Conservation (phyloP, 2,888 invertebrate species). For the Agrotis exclamationis region DNA sequence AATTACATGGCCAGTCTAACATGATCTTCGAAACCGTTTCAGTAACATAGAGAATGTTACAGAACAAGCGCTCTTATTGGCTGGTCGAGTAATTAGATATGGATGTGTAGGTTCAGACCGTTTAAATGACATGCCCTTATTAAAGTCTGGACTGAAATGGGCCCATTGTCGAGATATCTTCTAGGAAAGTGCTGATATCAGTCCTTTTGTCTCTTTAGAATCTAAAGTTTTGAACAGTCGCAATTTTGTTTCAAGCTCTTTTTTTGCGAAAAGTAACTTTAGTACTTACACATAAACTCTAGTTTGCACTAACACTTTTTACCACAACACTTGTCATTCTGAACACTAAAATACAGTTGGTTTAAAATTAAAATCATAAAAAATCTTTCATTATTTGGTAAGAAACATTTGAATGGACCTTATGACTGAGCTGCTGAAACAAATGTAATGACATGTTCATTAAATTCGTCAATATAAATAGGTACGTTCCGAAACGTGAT, state of each 20-base stretch:
- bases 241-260: background rate
- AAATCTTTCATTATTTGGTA: too few relatives aligned
- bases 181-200: conserved; percentile 29
- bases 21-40: conserved; percentile 38
- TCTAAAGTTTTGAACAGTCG: conserved; percentile 11
- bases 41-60: conserved; percentile 55
- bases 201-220: conserved; percentile 35
- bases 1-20: conserved; percentile 57
- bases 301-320: background rate
- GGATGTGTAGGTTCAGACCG: conserved; percentile 53
- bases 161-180: conserved; percentile 47
- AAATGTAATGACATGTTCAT: background rate
- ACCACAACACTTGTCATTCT: background rate
- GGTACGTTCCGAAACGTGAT: too few relatives aligned
- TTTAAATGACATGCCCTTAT: conserved; percentile 65
- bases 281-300: background rate
- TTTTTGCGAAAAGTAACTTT: background rate
- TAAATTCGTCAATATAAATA: too few relatives aligned
- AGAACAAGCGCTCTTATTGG: conserved; percentile 53
- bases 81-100: conserved; percentile 56
- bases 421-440: conserved; percentile 35
- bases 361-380: too few relatives aligned
- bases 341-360: too few relatives aligned
- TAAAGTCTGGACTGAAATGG: conserved; percentile 57
- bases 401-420: background rate